Evolutionary conservation across 2,797 vertebrate species (phyloP).

Genomic region (Channa striata): DNA sequence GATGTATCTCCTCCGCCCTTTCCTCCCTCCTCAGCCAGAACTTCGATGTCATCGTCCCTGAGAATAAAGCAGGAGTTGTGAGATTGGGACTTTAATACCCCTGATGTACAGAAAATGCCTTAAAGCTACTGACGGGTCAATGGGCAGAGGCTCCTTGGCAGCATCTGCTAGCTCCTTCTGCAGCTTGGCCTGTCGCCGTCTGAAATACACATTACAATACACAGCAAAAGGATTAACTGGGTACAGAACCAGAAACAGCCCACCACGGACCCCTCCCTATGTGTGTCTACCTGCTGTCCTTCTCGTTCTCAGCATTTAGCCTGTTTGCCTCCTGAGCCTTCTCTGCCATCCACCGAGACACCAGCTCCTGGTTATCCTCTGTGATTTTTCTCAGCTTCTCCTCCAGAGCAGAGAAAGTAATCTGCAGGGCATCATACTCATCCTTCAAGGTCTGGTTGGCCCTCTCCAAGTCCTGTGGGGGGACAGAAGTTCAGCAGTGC

Average conservation of each 20-base stretch:
- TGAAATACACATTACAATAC: constrained; percentile 69
- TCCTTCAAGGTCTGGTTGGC: constrained; percentile 97
- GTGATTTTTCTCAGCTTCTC: constrained; percentile 94
- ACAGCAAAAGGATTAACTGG: not conserved
- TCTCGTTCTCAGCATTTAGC: constrained; percentile 97
- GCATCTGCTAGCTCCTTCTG: constrained; percentile 98
- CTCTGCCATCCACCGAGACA: constrained; percentile 98
- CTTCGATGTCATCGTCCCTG: constrained; percentile 98
- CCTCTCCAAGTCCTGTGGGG: constrained; percentile 89
- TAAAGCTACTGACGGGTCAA: constrained; percentile 89
- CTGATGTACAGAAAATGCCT: too few species aligned
- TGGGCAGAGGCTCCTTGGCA: constrained; percentile 94
- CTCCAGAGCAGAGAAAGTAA: constrained; percentile 96
- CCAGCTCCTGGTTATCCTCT: constrained; percentile 97
- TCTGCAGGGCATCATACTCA: constrained; percentile 97
- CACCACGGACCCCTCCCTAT: too few species aligned
- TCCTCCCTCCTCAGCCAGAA: constrained; percentile 90
- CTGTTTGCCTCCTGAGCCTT: constrained; percentile 97
- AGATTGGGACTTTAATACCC: not conserved
- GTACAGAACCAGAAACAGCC: not conserved
- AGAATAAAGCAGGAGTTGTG: constrained; percentile 18
- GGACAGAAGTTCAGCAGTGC: not conserved
- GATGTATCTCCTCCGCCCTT: constrained; percentile 88
- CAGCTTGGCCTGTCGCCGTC: constrained; percentile 93
- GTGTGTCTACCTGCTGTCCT: constrained; percentile 89